These are phyloP conservation scores for Leptinotarsa juncta DNA, from an alignment of 2,888 invertebrate genomes.

Conservation along the genomic window DNA sequence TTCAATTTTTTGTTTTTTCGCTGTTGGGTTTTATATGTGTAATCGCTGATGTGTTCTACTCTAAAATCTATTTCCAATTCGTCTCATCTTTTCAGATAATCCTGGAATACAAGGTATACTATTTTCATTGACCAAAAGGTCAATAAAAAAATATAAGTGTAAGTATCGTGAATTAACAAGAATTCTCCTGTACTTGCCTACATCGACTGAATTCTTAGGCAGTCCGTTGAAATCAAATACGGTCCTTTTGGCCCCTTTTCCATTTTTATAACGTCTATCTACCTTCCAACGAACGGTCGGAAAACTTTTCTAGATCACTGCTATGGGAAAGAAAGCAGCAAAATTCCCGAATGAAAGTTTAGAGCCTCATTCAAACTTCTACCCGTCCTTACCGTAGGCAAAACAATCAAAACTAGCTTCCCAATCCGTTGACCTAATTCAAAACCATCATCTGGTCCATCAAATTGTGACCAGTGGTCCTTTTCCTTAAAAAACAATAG, in stretches of 20 bases:
- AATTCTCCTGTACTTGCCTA: not conserved
- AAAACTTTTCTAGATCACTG: slow-evolving; percentile 28
- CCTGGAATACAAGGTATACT: too few species aligned
- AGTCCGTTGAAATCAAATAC: slow-evolving; percentile 9
- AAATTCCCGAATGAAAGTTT: slow-evolving; percentile 29
- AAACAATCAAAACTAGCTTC: slow-evolving; percentile 39
- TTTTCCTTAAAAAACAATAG: slow-evolving; percentile 49
- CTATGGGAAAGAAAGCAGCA: slow-evolving; percentile 28
- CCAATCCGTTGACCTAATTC: slow-evolving; percentile 43
- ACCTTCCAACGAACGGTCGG: slow-evolving; percentile 29
- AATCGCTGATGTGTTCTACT: too few species aligned
- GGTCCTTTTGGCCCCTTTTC: not conserved
- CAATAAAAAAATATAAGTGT: not conserved
- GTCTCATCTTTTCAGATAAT: too few species aligned
- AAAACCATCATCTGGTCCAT: slow-evolving; percentile 53
- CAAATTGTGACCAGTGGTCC: slow-evolving; percentile 50
- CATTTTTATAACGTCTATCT: slow-evolving; percentile 24
- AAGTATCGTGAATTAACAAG: not conserved
- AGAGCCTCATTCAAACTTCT: slow-evolving; percentile 10
- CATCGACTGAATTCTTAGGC: too few species aligned
- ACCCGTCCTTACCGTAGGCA: too few species aligned
- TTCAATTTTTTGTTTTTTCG: too few species aligned
- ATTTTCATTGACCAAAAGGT: too few species aligned
- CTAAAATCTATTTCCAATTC: too few species aligned
- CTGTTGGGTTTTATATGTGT: too few species aligned